Percentiles rank a stretch among this genome's conserved stretches.
phyloP scores from a whole-genome alignment of 2,113 vertebrate species.

The Nerophis lumbriciformis region DNA sequence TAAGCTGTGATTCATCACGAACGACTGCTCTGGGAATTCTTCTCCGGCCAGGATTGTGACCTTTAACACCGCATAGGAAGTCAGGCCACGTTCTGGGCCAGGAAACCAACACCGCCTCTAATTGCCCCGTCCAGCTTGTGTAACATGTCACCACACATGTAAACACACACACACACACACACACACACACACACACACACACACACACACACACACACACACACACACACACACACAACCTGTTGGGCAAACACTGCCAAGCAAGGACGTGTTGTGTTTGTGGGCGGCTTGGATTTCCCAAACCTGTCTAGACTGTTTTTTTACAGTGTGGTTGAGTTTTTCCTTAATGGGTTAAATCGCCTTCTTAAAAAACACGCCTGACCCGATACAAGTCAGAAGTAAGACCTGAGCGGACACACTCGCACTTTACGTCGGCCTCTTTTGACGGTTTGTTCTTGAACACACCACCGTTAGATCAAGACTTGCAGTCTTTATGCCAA shows the following conservation, averaged over 20 bases:
- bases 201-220: too few relatives aligned
- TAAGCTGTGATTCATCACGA: constrained; percentile 28
- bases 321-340: background rate
- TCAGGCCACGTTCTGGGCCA: constrained; percentile 2
- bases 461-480: too few relatives aligned
- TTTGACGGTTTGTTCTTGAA: too few relatives aligned
- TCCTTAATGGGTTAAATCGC: constrained; percentile 60
- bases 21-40: background rate
- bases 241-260: constrained; percentile 44
- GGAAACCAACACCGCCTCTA: constrained; percentile 39
- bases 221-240: constrained; percentile 46
- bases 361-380: constrained; percentile 45
- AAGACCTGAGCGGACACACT: too few relatives aligned
- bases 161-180: too few relatives aligned
- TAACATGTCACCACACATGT: constrained; percentile 50
- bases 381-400: constrained; percentile 20
- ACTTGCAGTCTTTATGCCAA: too few relatives aligned
- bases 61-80: constrained; percentile 1
- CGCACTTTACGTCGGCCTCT: too few relatives aligned
- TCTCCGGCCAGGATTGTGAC: too few relatives aligned
- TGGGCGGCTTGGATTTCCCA: constrained; percentile 53
- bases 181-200: too few relatives aligned
- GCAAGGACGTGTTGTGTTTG: constrained; percentile 48
- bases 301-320: constrained; percentile 48
- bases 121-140: constrained; percentile 29